Base-by-base conservation (phyloP, 2,888 invertebrate genomes). In the Latrodectus hesperus region DNA sequence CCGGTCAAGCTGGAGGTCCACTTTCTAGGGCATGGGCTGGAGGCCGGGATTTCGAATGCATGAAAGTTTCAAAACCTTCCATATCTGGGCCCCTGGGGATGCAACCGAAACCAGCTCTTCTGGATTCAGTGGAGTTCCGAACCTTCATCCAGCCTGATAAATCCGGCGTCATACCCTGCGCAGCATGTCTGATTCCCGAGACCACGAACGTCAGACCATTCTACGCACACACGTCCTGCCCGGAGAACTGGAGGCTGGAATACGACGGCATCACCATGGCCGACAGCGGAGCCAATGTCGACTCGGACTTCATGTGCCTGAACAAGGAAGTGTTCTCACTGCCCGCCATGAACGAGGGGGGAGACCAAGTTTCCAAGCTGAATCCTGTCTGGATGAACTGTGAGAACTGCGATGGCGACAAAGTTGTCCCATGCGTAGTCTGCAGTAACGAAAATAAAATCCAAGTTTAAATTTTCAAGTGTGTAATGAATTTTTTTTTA, bases 351-450 rank as follows among this genome's bases (percentile, higher is more conserved):
- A 72, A 12, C 3, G 72, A n/a, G 6, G 75, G 71, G 1, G 70
- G 81, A 4, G 12, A 49, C 1, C 53, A 65, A 8, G 68, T 26
- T 6, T 49, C 82, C 0, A 82, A 78, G 73, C 8, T 87, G 60
- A 87, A 87, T 64, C 82, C 87, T 6, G 77, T 87, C 3, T 87
- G 87, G 87, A 87, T 87, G 87, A 78, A n/a, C 14, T 82, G 87
- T 64, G 73, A 77, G 16, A 78, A 78, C 8, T 82, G 82, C 52
- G 64, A 78, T 17, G 82, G 78, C 0, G 87, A 87, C 16, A 78
- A 78, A 22, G 51, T 82, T 8, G 87, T 83, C 55, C 87, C 87
- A 12, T 87, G 87, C 49, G 77, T 78, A 6, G 87, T 87, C 16
- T 87, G 87, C 67, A 86, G 86, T 65, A 72, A 81, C 16, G 76